A percentile compares a stretch with the other conserved stretches of the same genome.
These are phyloP conservation scores for Rhynchopsitta pachyrhyncha DNA, from an alignment of 2,113 vertebrate genomes.

Conservation along the genomic window DNA sequence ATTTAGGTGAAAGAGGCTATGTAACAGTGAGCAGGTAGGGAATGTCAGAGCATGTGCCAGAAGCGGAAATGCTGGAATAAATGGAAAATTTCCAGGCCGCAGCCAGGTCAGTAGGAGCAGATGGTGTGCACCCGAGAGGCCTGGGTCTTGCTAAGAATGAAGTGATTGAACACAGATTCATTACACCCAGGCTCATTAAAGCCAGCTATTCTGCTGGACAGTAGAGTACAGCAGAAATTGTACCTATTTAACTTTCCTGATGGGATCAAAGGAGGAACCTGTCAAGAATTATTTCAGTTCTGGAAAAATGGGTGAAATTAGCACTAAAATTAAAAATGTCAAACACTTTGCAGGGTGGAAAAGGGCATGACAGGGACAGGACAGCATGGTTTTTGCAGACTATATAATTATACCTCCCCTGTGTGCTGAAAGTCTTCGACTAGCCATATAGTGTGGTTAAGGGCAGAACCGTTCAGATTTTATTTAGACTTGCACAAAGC, in stretches of 20 bases:
- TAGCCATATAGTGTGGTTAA: neutral
- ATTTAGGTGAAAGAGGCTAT: neutral
- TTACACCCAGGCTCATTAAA: neutral
- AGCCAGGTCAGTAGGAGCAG: constrained; percentile 10
- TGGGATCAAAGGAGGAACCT: neutral
- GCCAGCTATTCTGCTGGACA: neutral
- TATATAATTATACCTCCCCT: neutral
- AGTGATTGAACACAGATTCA: neutral
- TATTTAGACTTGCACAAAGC: neutral
- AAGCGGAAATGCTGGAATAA: constrained; percentile 32
- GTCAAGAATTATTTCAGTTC: neutral
- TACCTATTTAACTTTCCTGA: neutral
- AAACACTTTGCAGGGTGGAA: neutral
- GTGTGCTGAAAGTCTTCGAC: neutral
- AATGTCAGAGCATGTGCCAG: neutral
- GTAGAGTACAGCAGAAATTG: neutral
- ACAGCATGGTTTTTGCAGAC: neutral
- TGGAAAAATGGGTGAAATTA: neutral
- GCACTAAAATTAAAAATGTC: neutral
- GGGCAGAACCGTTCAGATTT: neutral
- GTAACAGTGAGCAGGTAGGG: neutral
- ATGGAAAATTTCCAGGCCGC: neutral
- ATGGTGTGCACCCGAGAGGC: constrained; percentile 30
- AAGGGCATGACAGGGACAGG: neutral
- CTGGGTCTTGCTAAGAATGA: neutral